phyloP scores from a whole-genome alignment of 1,140 invertebrate genomes.

The Sitobion miscanthi region DNA sequence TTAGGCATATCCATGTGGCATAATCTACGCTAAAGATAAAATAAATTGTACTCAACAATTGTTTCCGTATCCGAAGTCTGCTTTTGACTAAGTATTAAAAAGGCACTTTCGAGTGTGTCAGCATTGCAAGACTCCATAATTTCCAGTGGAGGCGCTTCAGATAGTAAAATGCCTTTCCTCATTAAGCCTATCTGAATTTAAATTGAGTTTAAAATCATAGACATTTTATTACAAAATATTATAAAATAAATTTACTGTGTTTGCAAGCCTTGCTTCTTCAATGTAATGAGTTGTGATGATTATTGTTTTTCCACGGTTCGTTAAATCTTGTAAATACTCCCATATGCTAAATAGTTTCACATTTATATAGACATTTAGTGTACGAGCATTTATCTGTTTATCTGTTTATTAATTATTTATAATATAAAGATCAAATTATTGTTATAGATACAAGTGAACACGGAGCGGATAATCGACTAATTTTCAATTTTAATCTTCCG shows the following conservation, averaged over 20 bases:
- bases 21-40: background rate
- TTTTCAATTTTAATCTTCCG: background rate
- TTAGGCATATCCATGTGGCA: too few species aligned
- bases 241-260: constrained; percentile 62
- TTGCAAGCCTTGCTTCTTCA: constrained; percentile 68
- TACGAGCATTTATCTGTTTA: background rate
- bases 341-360: constrained; percentile 66
- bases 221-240: background rate
- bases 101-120: constrained; percentile 69
- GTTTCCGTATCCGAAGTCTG: constrained; percentile 40
- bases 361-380: background rate
- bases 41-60: background rate
- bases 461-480: background rate
- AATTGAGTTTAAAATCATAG: background rate
- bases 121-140: constrained; percentile 64
- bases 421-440: background rate
- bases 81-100: constrained; percentile 65
- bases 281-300: constrained; percentile 73
- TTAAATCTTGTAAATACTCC: constrained; percentile 68
- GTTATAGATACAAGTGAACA: background rate
- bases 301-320: constrained; percentile 63
- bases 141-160: constrained; percentile 67
- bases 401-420: background rate
- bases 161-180: constrained; percentile 69
- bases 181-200: constrained; percentile 68